A percentile compares a stretch with the other conserved stretches of the same genome.
Conservation (phyloP, 2,888 invertebrate species). For the Subacronicta megacephala region DNA sequence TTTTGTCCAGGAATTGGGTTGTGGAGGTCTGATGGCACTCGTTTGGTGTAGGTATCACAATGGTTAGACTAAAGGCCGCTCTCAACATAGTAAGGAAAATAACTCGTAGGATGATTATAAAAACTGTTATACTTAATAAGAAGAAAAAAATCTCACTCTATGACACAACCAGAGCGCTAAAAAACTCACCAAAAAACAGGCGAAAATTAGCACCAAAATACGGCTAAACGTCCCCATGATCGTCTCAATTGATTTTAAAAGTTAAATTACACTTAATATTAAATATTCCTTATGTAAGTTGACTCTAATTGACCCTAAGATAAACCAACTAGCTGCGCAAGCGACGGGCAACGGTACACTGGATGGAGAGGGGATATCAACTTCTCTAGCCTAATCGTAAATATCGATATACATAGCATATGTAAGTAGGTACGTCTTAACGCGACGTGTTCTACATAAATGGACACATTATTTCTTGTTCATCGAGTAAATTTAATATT, state of each 20-base stretch:
- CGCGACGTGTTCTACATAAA: background rate
- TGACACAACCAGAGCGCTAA: background rate
- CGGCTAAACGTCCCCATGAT: slow-evolving; percentile 11
- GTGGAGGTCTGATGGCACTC: too few species aligned
- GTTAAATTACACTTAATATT: background rate
- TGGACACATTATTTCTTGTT: background rate
- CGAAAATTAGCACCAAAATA: slow-evolving; percentile 9
- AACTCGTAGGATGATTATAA: too few species aligned
- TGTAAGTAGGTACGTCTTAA: background rate
- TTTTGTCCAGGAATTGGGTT: too few species aligned
- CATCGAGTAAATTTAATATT: too few species aligned
- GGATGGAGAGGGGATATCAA: background rate
- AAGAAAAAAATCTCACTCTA: too few species aligned
- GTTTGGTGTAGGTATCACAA: too few species aligned
- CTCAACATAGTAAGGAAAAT: too few species aligned
- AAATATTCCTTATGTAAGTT: background rate
- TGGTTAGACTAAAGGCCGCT: too few species aligned
- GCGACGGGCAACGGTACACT: background rate
- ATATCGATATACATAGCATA: too few species aligned
- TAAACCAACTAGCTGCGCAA: background rate
- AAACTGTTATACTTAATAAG: too few species aligned
- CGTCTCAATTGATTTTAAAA: background rate
- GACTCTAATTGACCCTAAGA: background rate
- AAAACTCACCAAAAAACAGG: slow-evolving; percentile 30
- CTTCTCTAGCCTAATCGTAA: background rate